Conservation (phyloP, 1,140 invertebrate species). For the Lucilia sericata region DNA sequence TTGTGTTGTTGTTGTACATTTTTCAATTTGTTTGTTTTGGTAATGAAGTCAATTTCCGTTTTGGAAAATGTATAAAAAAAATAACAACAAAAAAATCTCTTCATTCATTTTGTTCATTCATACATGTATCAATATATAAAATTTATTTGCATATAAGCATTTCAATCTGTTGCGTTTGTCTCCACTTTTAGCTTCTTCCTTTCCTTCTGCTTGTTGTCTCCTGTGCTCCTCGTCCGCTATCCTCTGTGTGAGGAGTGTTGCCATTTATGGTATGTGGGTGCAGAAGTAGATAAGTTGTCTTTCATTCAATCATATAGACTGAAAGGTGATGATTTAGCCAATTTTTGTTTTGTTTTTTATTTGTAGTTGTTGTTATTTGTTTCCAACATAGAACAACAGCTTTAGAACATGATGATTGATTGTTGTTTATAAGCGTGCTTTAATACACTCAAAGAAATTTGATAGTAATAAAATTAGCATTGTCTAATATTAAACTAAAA, state of each 20-base stretch:
- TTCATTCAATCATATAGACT: conserved; percentile 2
- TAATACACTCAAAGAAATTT: not conserved
- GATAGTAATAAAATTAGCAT: not conserved
- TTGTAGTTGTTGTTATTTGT: not conserved
- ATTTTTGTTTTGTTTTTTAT: not conserved
- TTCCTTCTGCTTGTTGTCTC: not conserved
- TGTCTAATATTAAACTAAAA: too few relatives aligned
- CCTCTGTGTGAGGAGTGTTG: not conserved
- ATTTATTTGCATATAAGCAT: conserved; percentile 6
- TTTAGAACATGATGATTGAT: conserved; percentile 2
- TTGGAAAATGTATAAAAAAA: conserved; percentile 44
- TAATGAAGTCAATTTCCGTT: conserved; percentile 67
- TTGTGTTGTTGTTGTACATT: conserved; percentile 3
- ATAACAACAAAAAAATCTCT: conserved; percentile 1
- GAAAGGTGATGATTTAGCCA: conserved; percentile 26
- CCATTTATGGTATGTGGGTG: conserved; percentile 21
- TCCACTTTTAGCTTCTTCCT: not conserved
- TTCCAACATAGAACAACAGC: conserved; percentile 7
- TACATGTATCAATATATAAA: not conserved
- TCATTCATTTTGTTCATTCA: not conserved
- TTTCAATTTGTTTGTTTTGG: conserved; percentile 61
- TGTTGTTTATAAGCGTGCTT: not conserved
- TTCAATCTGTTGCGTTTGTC: not conserved
- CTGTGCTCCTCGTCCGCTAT: not conserved
- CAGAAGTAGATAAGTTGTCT: conserved; percentile 1